Evolutionary conservation across 2,113 vertebrate genomes (phyloP).

Genomic region (Gobius niger): DNA sequence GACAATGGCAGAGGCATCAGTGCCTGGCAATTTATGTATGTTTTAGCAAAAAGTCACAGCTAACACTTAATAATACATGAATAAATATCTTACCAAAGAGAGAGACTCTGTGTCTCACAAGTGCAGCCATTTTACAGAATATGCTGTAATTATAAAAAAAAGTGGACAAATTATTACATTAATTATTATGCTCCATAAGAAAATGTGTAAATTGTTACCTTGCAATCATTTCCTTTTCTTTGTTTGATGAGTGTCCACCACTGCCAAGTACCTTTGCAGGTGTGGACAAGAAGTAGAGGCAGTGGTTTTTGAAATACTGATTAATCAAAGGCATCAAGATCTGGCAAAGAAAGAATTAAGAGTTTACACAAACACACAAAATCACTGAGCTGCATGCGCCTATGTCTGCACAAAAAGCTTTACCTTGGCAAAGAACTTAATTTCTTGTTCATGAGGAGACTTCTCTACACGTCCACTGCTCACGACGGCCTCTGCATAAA

Average conservation of each 20-base stretch:
- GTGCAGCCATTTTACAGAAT: conserved; percentile 93
- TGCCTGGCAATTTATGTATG: conserved; percentile 75
- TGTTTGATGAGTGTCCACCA: conserved; percentile 90
- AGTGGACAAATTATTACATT: conserved; percentile 9
- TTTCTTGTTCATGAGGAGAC: conserved; percentile 93
- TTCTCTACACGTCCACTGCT: conserved; percentile 95
- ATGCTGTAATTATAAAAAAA: conserved; percentile 73
- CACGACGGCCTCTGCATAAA: conserved; percentile 86
- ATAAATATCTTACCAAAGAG: conserved; percentile 86
- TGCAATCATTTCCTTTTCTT: conserved; percentile 96
- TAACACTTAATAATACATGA: not conserved
- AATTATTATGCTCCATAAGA: not conserved
- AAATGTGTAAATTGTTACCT: conserved; percentile 71
- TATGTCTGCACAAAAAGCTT: conserved; percentile 2
- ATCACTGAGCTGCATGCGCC: not conserved
- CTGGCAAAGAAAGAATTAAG: conserved; percentile 57
- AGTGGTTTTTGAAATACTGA: conserved; percentile 92
- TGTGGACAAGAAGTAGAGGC: conserved; percentile 81
- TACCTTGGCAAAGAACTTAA: conserved; percentile 95
- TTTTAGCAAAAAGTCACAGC: not conserved
- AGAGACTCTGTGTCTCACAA: conserved; percentile 92
- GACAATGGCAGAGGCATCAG: conserved; percentile 86
- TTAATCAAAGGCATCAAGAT: conserved; percentile 91
- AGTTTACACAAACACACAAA: not conserved
- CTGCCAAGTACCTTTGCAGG: conserved; percentile 90